Percentiles rank a stretch among this genome's conserved stretches.
Evolutionary conservation across 2,797 vertebrate genomes (phyloP).

Genomic region (Epinephelus coioides): DNA sequence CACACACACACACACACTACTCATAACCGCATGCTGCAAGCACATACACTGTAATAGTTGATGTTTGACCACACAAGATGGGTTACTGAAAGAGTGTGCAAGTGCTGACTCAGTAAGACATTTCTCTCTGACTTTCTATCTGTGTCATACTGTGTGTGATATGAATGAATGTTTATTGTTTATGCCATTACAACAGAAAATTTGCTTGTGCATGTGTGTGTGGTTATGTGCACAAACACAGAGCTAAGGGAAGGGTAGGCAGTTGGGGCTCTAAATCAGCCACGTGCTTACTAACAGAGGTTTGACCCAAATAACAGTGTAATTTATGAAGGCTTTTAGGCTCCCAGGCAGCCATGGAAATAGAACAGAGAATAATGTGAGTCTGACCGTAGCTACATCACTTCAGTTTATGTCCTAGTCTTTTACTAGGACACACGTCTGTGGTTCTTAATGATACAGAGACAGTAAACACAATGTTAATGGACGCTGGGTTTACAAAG

Average conservation of each 20-base stretch:
- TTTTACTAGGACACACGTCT: constrained; percentile 78
- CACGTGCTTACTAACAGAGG: constrained; percentile 77
- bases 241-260: constrained; percentile 39
- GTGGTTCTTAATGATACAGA: constrained; percentile 74
- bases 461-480: constrained; percentile 79
- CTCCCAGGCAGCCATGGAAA: constrained; percentile 76
- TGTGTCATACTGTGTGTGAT: constrained; percentile 24
- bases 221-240: constrained; percentile 14
- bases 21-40: constrained; percentile 35
- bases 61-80: constrained; percentile 73
- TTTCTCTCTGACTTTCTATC: constrained; percentile 16
- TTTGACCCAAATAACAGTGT: constrained; percentile 84
- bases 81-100: constrained; percentile 33
- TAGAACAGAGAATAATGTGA: constrained; percentile 82
- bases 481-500: constrained; percentile 63
- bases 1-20: constrained; percentile 30
- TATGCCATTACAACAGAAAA: constrained; percentile 21
- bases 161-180: constrained; percentile 44
- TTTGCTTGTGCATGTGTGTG: constrained; percentile 25
- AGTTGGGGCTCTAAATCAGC: constrained; percentile 76
- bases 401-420: constrained; percentile 79
- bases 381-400: constrained; percentile 70
- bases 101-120: constrained; percentile 57
- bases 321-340: constrained; percentile 86
- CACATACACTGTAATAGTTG: constrained; percentile 46